Evolutionary conservation across 1,140 invertebrate genomes (phyloP), one percentile per base, ranked within the genome.

Genomic region (Meloidogyne exigua): DNA sequence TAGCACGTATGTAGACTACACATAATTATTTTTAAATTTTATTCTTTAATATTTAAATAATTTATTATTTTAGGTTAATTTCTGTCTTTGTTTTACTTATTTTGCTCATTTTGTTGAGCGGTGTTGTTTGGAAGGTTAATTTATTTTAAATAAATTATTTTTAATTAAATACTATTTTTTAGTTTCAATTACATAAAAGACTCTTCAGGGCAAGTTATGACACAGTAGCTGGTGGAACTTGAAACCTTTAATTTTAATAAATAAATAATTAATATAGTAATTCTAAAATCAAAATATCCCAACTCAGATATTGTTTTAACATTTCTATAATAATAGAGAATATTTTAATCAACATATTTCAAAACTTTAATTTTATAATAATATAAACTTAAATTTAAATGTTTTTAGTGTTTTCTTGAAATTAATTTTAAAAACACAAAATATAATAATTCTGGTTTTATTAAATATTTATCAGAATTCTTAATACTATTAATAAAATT

Each of bases 81-180:
- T 73, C 78, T 23, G 84, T 87, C 5, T 87, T 87, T 74, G 62
- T 86, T 18, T 78, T 87, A 12, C 79, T 87, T 32, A 87, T 87
- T 42, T 64, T 87, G 13, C 79, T 87, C 12, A 87, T 87, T 70
- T 67, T 85, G 12, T 71, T 85, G 28, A 84, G 81, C 42, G 85
- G 86, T 32, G 80, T 81, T 67, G 83, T 86, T 10, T 87, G 80
- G 78, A 87, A 87, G 62, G 76, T 85, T 36, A 73, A 42, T 18
- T 21, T n/a, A 66, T 28, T 44, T 57, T 18, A 15, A 49, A 3
- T 18, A 44, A 36, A 73, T 9, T 4, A n/a, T n/a, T n/a, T n/a
- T n/a, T n/a, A n/a, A n/a, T n/a, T n/a, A n/a, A n/a, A n/a, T n/a
- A n/a, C n/a, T 21, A 32, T 11, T 18, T 74, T 70, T 36, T 21